Conservation (phyloP, 2,797 vertebrate genomes). For the Ctenopoma multispine region DNA sequence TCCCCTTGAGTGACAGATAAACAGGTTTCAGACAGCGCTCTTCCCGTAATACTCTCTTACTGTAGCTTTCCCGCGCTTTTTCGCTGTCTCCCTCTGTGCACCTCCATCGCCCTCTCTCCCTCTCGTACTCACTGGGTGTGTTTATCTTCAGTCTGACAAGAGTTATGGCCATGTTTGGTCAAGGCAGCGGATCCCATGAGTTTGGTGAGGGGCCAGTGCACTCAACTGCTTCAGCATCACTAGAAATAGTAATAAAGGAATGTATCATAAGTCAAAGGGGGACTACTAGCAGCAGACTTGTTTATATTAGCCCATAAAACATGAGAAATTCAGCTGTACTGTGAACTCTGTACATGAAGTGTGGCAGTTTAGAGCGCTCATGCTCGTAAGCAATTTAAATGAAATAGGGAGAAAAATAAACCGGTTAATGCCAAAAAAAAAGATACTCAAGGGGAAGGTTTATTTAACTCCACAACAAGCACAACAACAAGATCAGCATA, state of each 20-base stretch:
- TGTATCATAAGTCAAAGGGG: constrained; percentile 68
- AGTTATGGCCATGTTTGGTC: constrained; percentile 87
- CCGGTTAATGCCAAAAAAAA: constrained; percentile 32
- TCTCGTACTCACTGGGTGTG: constrained; percentile 61
- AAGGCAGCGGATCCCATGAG: constrained; percentile 77
- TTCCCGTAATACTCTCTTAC: constrained; percentile 21
- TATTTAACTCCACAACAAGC: constrained; percentile 26
- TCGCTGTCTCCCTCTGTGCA: constrained; percentile 39
- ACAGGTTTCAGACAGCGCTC: constrained; percentile 9
- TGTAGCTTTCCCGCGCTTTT: constrained; percentile 53
- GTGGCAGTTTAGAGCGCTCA: constrained; percentile 4
- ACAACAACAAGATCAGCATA: constrained; percentile 2
- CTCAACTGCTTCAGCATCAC: constrained; percentile 68
- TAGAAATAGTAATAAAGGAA: constrained; percentile 81
- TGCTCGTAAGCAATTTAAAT: background rate
- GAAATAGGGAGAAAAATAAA: constrained; percentile 7
- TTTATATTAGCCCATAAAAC: constrained; percentile 58
- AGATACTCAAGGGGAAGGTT: constrained; percentile 18
- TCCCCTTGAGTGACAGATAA: constrained; percentile 21
- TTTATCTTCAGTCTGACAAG: constrained; percentile 82
- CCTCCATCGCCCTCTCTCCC: constrained; percentile 55
- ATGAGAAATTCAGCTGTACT: constrained; percentile 21
- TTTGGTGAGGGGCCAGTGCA: constrained; percentile 71
- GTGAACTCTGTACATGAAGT: constrained; percentile 9
- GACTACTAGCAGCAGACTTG: constrained; percentile 56